A percentile compares a stretch with the other conserved stretches of the same genome.
phyloP scores from a whole-genome alignment of 2,797 vertebrate genomes.

The Ispidina lecontei region DNA sequence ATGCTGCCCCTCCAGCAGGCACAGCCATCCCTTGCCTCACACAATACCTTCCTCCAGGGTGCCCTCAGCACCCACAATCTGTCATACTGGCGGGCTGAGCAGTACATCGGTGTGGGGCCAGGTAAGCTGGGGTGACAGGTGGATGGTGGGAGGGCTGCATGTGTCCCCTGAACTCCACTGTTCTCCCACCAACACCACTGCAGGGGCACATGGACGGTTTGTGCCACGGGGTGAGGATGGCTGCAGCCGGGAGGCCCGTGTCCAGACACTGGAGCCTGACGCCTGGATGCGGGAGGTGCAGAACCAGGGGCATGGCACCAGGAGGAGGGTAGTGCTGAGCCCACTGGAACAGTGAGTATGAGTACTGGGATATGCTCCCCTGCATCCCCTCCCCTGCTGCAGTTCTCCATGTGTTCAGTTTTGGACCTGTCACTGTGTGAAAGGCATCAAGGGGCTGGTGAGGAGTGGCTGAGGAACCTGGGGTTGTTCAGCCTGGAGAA shows the following conservation, averaged over 20 bases:
- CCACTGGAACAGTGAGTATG: constrained; percentile 83
- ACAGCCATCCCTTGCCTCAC: neutral
- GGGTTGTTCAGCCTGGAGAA: too few species aligned
- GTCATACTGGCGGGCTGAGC: constrained; percentile 89
- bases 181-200: accelerated
- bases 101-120: constrained; percentile 92
- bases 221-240: constrained; percentile 71
- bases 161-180: accelerated
- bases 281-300: constrained; percentile 90
- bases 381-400: accelerated
- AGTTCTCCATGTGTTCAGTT: neutral
- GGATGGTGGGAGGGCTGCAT: accelerated
- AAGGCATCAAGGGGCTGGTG: neutral
- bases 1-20: neutral
- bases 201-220: constrained; percentile 91
- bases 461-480: neutral
- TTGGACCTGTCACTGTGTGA: neutral
- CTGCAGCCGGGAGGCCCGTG: constrained; percentile 84
- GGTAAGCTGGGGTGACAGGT: constrained; percentile 72
- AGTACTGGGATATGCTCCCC: too few species aligned
- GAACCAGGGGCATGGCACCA: constrained; percentile 85
- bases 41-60: constrained; percentile 65
- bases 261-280: constrained; percentile 89
- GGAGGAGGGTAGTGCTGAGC: constrained; percentile 78
- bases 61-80: constrained; percentile 89